phyloP scores from a whole-genome alignment of 2,888 invertebrate species.

The Lamproptera curius region DNA sequence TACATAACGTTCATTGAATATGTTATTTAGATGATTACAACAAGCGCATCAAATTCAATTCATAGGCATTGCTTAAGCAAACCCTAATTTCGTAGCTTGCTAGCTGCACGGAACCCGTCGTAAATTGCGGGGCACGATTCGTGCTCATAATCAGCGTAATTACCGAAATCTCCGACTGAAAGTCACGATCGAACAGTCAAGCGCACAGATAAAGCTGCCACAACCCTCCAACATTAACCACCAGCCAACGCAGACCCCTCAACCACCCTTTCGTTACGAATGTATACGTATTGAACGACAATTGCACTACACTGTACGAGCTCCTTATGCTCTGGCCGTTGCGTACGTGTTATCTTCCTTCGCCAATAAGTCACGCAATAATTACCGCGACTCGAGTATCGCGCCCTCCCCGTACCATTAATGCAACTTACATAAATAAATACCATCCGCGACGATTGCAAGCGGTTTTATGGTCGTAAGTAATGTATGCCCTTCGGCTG shows the following conservation, averaged over 20 bases:
- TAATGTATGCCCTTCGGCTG: constrained; percentile 48
- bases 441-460: constrained; percentile 54
- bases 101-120: too few species aligned
- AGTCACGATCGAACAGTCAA: constrained; percentile 73
- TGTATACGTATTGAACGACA: constrained; percentile 5
- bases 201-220: constrained; percentile 67
- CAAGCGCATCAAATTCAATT: too few species aligned
- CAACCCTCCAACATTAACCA: constrained; percentile 53
- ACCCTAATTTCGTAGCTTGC: too few species aligned
- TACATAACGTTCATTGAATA: too few species aligned
- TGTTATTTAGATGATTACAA: too few species aligned
- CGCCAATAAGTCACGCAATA: constrained; percentile 77
- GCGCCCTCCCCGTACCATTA: constrained; percentile 65
- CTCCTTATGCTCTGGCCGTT: constrained; percentile 44
- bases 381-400: constrained; percentile 69
- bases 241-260: constrained; percentile 43
- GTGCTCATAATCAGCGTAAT: constrained; percentile 71
- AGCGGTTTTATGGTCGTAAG: constrained; percentile 44
- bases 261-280: constrained; percentile 21
- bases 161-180: constrained; percentile 68
- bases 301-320: constrained; percentile 26
- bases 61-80: too few species aligned
- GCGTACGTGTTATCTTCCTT: constrained; percentile 70
- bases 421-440: constrained; percentile 63
- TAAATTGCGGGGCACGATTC: constrained; percentile 46